These are phyloP conservation scores for Lagorchestes hirsutus DNA, from an alignment of 2,797 vertebrate genomes.

Conservation along the genomic window DNA sequence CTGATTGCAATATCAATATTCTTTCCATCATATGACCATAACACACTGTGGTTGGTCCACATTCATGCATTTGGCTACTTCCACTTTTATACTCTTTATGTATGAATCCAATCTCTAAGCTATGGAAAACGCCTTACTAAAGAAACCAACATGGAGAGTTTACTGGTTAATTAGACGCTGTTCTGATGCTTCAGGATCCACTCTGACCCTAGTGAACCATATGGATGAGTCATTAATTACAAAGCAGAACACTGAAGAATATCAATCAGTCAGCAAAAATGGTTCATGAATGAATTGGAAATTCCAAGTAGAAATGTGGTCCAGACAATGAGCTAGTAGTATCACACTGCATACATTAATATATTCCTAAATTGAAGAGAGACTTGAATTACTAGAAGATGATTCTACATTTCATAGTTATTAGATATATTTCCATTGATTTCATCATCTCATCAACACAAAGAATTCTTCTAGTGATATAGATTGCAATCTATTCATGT, in stretches of 20 bases:
- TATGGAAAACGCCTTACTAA: not conserved
- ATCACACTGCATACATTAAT: not conserved
- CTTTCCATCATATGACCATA: not conserved
- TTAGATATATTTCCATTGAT: not conserved
- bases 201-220: no score
- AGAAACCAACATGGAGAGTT: not conserved
- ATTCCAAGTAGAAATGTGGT: not conserved
- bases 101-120: not conserved
- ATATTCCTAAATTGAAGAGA: not conserved
- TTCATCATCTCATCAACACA: no score
- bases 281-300: not conserved
- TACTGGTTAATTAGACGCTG: not conserved
- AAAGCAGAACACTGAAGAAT: not conserved
- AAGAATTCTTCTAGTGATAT: no score
- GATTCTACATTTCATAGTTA: not conserved
- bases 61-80: not conserved
- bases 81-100: not conserved
- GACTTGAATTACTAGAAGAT: not conserved
- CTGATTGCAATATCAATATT: not conserved
- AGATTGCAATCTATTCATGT: not conserved
- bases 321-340: not conserved
- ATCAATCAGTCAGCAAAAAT: not conserved
- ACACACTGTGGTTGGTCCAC: not conserved
- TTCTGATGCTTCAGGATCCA: not conserved
- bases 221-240: no score